Conservation (phyloP, 2,113 vertebrate genomes). For the Elaphurus davidianus region DNA sequence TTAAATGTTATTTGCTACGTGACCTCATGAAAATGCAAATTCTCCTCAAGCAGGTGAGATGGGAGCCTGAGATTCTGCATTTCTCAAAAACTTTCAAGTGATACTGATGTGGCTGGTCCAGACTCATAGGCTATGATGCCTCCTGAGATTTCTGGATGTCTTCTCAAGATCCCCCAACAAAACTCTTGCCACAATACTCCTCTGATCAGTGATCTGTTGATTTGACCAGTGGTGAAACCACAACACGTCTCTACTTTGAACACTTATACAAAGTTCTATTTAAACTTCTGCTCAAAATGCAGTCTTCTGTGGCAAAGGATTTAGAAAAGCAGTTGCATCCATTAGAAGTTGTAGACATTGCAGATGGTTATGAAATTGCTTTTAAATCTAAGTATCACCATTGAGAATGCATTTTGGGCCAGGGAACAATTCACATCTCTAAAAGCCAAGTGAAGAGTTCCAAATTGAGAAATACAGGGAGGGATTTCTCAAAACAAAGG, state of each 20-base stretch:
- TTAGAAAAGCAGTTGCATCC: not conserved
- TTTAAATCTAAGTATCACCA: constrained; percentile 6
- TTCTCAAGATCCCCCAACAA: not conserved
- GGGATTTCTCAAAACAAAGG: not conserved
- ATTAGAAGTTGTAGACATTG: not conserved
- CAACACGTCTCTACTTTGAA: not conserved
- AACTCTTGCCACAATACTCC: not conserved
- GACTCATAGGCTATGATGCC: not conserved
- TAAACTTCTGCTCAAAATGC: not conserved
- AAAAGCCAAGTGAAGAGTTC: not conserved
- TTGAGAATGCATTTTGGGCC: not conserved
- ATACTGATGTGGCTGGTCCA: not conserved
- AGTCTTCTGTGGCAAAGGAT: not conserved
- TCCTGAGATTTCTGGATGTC: not conserved
- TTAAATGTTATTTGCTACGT: not conserved
- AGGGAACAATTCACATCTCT: not conserved
- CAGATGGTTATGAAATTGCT: constrained; percentile 33
- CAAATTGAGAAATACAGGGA: not conserved
- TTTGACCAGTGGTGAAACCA: not conserved
- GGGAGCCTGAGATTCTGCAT: not conserved
- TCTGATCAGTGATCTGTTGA: not conserved
- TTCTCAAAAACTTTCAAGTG: not conserved
- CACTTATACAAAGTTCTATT: not conserved
- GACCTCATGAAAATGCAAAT: not conserved
- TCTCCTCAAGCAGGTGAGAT: not conserved